Base-by-base conservation (phyloP, 2,113 vertebrate species). In the Nothocercus nigrocapillus region DNA sequence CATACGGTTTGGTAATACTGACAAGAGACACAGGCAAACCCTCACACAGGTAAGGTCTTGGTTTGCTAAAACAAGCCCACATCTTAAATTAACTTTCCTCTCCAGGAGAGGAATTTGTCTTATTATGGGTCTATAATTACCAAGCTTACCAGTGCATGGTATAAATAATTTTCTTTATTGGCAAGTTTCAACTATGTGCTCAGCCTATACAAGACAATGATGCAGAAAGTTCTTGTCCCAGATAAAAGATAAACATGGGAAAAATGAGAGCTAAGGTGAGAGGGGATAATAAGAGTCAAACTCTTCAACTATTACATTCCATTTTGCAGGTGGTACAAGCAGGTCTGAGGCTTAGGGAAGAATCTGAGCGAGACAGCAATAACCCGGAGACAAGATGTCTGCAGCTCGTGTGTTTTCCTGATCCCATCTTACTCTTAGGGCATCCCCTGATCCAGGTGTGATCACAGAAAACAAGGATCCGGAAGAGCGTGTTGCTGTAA, bases 141-240 rank as follows among this genome's bases (percentile, higher is more conserved):
- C 90, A 93, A 94, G 88, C 88, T 96, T 95, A 96, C 66, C 76
- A 94, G 80, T 40, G 88, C 92, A 94, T 15, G 77, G 88, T 94
- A 94, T 86, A 83, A 96, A 96, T 94, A 90, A 75, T 90, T 94
- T 62, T 91, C 82, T 96, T 97, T 96, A 97, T 95, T 97, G 92
- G 92, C 77, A 96, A 90, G 82, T 94, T 96, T 95, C 93, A 95
- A 88, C 85, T 95, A 79, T 96, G 94, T 95, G 96, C 85, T 96
- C 90, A 96, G 88, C 88, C 94, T 95, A 84, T 83, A 96, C 88
- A 95, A 90, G 90, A 96, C 82, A 94, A 81, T 3, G 88, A 95
- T 84, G 92, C 88, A 92, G 90, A 81, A 91, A 84, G 69, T 94
- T 91, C 92, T 94, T 85, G 77, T 82, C 90, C 83, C 95, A 93